Conservation (phyloP, 2,888 invertebrate species). For the Sceliomorpha sp. region DNA sequence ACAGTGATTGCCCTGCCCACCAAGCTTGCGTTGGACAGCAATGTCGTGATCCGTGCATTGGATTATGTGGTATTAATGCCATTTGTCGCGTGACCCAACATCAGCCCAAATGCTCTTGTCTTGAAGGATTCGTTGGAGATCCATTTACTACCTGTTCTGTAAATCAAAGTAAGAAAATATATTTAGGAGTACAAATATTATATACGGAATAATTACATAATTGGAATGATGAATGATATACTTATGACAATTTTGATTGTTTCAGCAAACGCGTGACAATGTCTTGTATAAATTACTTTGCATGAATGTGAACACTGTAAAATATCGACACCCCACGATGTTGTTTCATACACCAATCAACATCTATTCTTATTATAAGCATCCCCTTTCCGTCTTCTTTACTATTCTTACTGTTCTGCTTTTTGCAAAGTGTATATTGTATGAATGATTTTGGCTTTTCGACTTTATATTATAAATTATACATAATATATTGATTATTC, state of each 20-base stretch:
- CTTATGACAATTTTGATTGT: slow-evolving; percentile 21
- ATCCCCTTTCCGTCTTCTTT: slow-evolving; percentile 1
- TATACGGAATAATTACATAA: slow-evolving; percentile 60
- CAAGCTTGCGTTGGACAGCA: slow-evolving; percentile 84
- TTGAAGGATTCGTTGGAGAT: slow-evolving; percentile 85
- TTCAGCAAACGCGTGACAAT: slow-evolving; percentile 39
- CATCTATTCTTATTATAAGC: slow-evolving; percentile 26
- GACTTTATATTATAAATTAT: too few species aligned
- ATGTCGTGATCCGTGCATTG: slow-evolving; percentile 86
- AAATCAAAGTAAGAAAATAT: slow-evolving; percentile 35
- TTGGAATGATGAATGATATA: neutral
- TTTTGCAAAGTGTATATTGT: too few species aligned
- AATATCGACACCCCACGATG: slow-evolving; percentile 18
- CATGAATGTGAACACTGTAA: slow-evolving; percentile 24
- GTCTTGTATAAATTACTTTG: slow-evolving; percentile 33
- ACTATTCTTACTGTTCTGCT: neutral
- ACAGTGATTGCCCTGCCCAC: slow-evolving; percentile 84
- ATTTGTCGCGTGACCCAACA: slow-evolving; percentile 85
- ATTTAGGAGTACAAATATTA: neutral
- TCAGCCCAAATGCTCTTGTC: slow-evolving; percentile 85
- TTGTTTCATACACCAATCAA: slow-evolving; percentile 8
- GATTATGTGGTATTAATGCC: slow-evolving; percentile 84
- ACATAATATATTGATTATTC: too few species aligned
- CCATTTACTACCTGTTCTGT: slow-evolving; percentile 84
- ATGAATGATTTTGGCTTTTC: too few species aligned